phyloP scores from a whole-genome alignment of 2,888 invertebrate species.

The Stenichneumon culpator region DNA sequence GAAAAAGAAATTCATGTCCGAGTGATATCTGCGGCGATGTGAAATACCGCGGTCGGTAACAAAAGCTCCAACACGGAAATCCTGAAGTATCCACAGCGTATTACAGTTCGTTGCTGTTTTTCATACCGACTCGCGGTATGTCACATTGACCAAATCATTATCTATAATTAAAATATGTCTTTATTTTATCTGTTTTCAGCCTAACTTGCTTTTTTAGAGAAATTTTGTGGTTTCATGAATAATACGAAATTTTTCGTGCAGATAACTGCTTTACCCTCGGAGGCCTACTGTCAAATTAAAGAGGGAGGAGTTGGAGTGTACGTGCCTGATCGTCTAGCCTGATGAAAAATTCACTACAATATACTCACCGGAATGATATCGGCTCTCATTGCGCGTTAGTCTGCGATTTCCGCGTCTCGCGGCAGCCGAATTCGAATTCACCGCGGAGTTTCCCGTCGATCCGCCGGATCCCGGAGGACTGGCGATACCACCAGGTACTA shows the following conservation, averaged over 20 bases:
- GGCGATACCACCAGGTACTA: constrained; percentile 83
- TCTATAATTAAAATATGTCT: background rate
- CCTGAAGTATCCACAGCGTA: background rate
- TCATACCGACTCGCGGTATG: background rate
- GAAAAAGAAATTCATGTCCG: background rate
- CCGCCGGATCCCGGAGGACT: constrained; percentile 86
- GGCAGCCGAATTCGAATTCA: constrained; percentile 80
- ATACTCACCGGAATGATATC: constrained; percentile 97
- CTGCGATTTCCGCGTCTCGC: constrained; percentile 94
- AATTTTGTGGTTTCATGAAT: background rate
- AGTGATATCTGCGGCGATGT: background rate
- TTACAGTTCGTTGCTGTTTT: background rate
- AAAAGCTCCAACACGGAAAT: background rate
- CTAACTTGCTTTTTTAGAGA: background rate
- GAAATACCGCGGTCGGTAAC: background rate
- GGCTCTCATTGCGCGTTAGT: constrained; percentile 96
- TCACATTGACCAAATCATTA: background rate
- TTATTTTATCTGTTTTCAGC: background rate
- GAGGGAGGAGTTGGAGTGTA: background rate
- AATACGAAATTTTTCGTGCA: background rate
- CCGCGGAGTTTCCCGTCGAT: constrained; percentile 82
- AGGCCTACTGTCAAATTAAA: background rate
- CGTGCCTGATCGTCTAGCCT: constrained; percentile 9
- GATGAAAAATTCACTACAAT: constrained; percentile 15
- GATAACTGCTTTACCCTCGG: background rate